Base-by-base conservation (phyloP, 2,888 invertebrate species). In the Bellardia bayeri region DNA sequence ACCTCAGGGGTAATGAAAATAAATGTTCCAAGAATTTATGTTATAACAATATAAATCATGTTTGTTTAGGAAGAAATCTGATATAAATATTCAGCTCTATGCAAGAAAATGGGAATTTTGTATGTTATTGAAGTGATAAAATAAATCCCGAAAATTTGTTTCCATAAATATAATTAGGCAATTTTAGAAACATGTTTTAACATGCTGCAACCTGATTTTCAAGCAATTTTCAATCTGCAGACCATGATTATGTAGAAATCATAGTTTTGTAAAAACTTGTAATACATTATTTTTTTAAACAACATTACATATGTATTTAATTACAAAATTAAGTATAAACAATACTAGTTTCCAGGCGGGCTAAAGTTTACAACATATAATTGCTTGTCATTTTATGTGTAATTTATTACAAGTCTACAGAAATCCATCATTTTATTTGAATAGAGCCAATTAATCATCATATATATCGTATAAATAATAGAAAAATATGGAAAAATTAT, bases 331-430 rank as follows among this genome's bases (percentile, higher is more conserved):
- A 9, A 33, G 9, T 5, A 23, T 8, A 42, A 56, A 56, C 14
- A n/a, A 66, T 58, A 64, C 66, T 11, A 42, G 68, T 78, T 79
- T 13, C 7, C 11, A 9, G 13, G 45, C 45, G 51, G 33, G 14
- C n/a, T 14, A 33, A 54, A 69, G 33, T 49, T 45, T 33, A 69
- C 8, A 51, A 9, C 6, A 51, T 33, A 68, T 68, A 64, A 58
- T 68, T 64, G 72, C 45, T 45, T 49, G 42, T 45, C 42, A 40
- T 64, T 11, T 72, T 82, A 42, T 80, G 30, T 66, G 13, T 66
- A 30, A 56, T 58, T n/a, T 14, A 11, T 37, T 40, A 45, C 2
- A 16, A 42, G 3, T 68, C 56, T 63, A n/a, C n/a, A 40, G 23
- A 68, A 58, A 58, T 68, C 58, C 68, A 30, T 74, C 16, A 68